Evolutionary conservation across 2,113 vertebrate species (phyloP).

Genomic region (Rhinichthys klamathensis): DNA sequence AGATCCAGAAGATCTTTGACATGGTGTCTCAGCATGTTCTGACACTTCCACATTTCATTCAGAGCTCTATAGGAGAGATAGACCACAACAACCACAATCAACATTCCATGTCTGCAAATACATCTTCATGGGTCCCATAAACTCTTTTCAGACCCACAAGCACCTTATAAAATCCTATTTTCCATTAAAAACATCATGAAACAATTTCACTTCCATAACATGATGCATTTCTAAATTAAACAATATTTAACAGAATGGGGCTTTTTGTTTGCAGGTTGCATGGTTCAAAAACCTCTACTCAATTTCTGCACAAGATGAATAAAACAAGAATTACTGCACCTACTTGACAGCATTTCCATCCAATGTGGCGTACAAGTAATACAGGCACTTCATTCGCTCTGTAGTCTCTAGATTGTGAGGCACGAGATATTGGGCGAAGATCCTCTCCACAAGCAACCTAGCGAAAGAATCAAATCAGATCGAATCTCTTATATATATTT

Average conservation of each 20-base stretch:
- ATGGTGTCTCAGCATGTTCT: conserved; percentile 91
- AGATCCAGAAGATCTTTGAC: conserved; percentile 97
- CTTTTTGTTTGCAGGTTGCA: neutral
- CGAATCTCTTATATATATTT: neutral
- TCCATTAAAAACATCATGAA: neutral
- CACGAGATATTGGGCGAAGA: conserved; percentile 98
- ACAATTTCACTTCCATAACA: neutral
- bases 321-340: conserved; percentile 55
- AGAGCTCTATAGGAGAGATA: conserved; percentile 80
- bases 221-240: neutral
- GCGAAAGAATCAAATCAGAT: neutral
- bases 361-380: conserved; percentile 95
- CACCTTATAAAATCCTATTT: neutral
- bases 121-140: neutral
- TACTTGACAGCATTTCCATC: conserved; percentile 97
- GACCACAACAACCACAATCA: neutral
- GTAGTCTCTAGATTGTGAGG: conserved; percentile 94
- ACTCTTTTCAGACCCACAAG: neutral
- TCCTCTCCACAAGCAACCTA: conserved; percentile 94
- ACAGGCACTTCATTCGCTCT: conserved; percentile 96
- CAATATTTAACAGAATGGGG: neutral
- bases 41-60: conserved; percentile 99
- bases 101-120: neutral
- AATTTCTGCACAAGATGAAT: neutral
- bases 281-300: neutral